These are phyloP conservation scores for Physeter macrocephalus DNA, from an alignment of 2,113 vertebrate species.

Conservation along the genomic window DNA sequence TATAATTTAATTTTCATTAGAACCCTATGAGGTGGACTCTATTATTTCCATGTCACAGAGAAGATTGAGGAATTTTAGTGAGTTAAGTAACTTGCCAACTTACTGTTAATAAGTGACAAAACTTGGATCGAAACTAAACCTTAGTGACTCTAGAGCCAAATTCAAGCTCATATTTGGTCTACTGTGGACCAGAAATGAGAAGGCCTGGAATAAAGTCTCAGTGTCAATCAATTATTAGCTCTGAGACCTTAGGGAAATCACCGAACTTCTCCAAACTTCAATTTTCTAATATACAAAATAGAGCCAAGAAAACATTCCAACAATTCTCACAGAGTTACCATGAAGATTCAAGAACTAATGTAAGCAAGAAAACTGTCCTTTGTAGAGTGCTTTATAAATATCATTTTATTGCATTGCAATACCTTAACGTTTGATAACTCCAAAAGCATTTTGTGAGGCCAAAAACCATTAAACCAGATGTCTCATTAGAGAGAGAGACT, in stretches of 20 bases:
- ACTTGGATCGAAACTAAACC: conserved; percentile 34
- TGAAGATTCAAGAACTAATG: background rate
- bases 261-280: conserved; percentile 4
- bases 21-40: background rate
- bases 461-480: background rate
- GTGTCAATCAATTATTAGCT: conserved; percentile 29
- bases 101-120: conserved; percentile 54
- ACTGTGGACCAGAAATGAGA: background rate
- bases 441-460: background rate
- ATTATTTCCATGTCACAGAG: conserved; percentile 29
- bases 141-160: conserved; percentile 30
- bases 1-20: conserved; percentile 54
- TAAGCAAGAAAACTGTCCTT: background rate
- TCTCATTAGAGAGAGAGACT: conserved; percentile 3
- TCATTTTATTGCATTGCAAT: background rate
- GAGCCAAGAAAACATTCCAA: background rate
- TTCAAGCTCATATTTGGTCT: conserved; percentile 10
- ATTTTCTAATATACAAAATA: background rate
- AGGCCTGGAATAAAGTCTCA: background rate
- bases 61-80: conserved; percentile 2
- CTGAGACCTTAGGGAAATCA: background rate
- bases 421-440: background rate
- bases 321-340: background rate
- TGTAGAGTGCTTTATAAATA: background rate
- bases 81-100: conserved; percentile 41